Evolutionary conservation across 2,113 vertebrate genomes (phyloP).

Genomic region (Chloroceryle aenea): DNA sequence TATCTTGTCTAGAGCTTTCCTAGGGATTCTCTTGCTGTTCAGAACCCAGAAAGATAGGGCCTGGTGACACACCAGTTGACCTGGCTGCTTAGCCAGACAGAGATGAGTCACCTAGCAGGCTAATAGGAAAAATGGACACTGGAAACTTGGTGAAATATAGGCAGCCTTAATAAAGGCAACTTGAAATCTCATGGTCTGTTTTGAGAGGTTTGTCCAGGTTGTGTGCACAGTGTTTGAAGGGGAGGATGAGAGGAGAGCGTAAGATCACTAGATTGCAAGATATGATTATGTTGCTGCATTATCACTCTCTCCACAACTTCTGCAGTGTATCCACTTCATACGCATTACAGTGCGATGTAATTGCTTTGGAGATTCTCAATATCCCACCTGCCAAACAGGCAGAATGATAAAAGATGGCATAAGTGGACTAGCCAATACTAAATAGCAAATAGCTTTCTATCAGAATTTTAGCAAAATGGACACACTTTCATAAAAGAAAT

Average conservation of each 20-base stretch:
- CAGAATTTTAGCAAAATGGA: not conserved
- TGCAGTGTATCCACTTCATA: not conserved
- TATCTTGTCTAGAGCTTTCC: not conserved
- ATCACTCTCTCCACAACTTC: not conserved
- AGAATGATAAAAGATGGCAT: not conserved
- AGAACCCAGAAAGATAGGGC: not conserved
- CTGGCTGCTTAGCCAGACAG: not conserved
- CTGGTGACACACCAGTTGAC: not conserved
- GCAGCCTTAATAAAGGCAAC: not conserved
- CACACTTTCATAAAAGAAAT: not conserved
- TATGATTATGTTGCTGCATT: not conserved
- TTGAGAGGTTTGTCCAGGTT: not conserved
- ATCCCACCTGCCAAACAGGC: not conserved
- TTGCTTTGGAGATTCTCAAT: not conserved
- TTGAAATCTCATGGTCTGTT: not conserved
- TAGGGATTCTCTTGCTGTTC: not conserved
- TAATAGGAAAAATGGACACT: not conserved
- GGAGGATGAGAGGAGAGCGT: not conserved
- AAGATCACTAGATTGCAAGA: not conserved
- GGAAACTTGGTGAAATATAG: not conserved
- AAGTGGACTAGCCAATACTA: not conserved
- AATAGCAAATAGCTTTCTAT: not conserved
- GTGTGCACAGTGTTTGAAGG: not conserved
- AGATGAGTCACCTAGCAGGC: not conserved
- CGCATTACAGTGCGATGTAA: accelerated